These are phyloP conservation scores for Lophius piscatorius DNA, from an alignment of 2,113 vertebrate genomes.

Conservation along the genomic window DNA sequence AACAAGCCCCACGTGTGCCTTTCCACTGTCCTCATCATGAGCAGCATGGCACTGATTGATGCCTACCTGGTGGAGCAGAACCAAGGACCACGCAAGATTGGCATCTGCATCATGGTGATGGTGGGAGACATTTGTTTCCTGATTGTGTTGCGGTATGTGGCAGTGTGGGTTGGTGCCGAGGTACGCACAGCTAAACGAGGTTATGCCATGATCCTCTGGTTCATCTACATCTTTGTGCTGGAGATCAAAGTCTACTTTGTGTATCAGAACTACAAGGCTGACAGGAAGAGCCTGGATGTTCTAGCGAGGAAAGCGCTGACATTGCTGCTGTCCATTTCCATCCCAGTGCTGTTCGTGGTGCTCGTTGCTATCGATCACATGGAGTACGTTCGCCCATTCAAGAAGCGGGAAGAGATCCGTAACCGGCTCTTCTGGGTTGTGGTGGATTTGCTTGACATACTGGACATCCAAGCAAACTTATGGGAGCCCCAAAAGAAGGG, in stretches of 20 bases:
- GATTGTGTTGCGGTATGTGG: slow-evolving; percentile 81
- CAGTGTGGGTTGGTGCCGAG: slow-evolving; percentile 83
- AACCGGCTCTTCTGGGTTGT: slow-evolving; percentile 85
- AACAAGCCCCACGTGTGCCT: slow-evolving; percentile 84
- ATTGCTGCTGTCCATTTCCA: slow-evolving; percentile 78
- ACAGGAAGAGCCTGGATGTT: slow-evolving; percentile 80
- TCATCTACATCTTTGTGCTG: slow-evolving; percentile 85
- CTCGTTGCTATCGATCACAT: slow-evolving; percentile 83
- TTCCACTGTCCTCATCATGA: slow-evolving; percentile 82
- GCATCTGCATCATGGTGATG: slow-evolving; percentile 84
- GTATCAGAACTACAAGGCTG: slow-evolving; percentile 85
- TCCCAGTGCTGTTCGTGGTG: slow-evolving; percentile 79
- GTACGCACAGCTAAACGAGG: slow-evolving; percentile 81
- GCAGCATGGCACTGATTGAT: slow-evolving; percentile 84
- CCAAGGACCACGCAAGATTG: slow-evolving; percentile 81
- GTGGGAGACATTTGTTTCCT: slow-evolving; percentile 84
- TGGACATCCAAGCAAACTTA: slow-evolving; percentile 84
- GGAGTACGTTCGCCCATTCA: slow-evolving; percentile 83
- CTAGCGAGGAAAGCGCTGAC: slow-evolving; percentile 81
- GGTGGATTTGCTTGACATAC: slow-evolving; percentile 81
- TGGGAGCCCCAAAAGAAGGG: slow-evolving; percentile 86
- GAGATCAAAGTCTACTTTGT: slow-evolving; percentile 86
- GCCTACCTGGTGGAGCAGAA: slow-evolving; percentile 85
- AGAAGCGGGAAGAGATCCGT: slow-evolving; percentile 82
- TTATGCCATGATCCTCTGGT: slow-evolving; percentile 86